Percentiles rank a stretch among this genome's conserved stretches.
Evolutionary conservation across 2,797 vertebrate species (phyloP).

Genomic region (Centropyge bicolor): DNA sequence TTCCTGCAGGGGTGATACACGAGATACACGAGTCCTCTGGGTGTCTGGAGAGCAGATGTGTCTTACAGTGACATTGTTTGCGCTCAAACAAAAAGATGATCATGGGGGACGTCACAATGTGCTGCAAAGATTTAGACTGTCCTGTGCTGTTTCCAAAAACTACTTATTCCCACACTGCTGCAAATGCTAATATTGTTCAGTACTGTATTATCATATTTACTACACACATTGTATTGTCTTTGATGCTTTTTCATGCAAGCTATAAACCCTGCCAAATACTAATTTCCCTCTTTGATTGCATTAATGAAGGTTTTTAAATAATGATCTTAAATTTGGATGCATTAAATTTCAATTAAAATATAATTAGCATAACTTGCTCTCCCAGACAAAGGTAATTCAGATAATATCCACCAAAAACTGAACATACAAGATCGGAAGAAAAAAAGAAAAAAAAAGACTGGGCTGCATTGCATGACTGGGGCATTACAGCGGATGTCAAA

Average conservation of each 20-base stretch:
- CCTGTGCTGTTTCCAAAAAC: neutral
- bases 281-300: neutral
- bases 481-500: neutral
- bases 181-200: too few species aligned
- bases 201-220: too few species aligned
- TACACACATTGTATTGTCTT: neutral
- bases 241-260: neutral
- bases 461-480: neutral
- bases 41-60: constrained; percentile 22
- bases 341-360: constrained; percentile 7
- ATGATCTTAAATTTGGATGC: neutral
- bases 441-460: neutral
- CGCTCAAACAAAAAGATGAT: neutral
- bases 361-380: neutral
- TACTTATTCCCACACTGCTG: neutral
- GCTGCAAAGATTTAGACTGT: neutral
- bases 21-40: constrained; percentile 19
- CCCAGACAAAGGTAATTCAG: neutral
- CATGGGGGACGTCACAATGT: neutral
- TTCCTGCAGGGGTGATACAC: constrained; percentile 11
- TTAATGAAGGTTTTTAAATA: constrained; percentile 21
- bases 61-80: neutral
- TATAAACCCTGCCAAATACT: neutral
- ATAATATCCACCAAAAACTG: neutral
- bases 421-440: neutral